Evolutionary conservation across 1,140 invertebrate genomes (phyloP).

Genomic region (Hestina assimilis): DNA sequence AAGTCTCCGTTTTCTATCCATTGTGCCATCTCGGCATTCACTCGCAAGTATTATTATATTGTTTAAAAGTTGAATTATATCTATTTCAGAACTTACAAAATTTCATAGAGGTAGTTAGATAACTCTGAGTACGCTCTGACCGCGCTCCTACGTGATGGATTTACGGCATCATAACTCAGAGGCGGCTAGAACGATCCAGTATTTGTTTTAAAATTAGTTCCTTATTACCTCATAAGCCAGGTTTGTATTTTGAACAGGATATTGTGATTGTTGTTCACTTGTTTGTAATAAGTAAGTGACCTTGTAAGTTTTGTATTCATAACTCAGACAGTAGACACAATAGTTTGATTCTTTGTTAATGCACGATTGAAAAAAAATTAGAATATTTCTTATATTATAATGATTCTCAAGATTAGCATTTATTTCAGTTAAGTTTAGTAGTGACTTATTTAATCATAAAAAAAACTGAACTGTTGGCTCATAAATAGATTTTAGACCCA

Average conservation of each 20-base stretch:
- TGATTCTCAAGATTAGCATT: too few species aligned
- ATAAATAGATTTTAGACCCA: background rate
- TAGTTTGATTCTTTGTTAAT: too few species aligned
- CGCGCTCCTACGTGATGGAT: slow-evolving; percentile 31
- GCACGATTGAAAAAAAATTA: too few species aligned
- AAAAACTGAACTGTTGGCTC: background rate
- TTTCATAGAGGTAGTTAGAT: slow-evolving; percentile 20
- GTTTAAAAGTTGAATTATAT: background rate
- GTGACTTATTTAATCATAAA: too few species aligned
- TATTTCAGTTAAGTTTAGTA: background rate
- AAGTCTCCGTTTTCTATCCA: too few species aligned
- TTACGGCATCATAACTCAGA: slow-evolving; percentile 41
- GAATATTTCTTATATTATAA: too few species aligned
- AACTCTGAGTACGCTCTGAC: slow-evolving; percentile 18
- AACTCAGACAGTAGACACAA: too few species aligned
- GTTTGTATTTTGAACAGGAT: background rate
- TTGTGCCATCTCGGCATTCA: too few species aligned
- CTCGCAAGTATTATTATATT: too few species aligned
- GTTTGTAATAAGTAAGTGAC: background rate
- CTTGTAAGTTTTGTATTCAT: background rate
- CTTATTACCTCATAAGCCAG: slow-evolving; percentile 10
- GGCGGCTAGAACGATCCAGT: background rate
- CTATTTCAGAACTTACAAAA: background rate
- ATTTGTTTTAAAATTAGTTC: slow-evolving; percentile 19
- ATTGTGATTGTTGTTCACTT: background rate